Evolutionary conservation across 2,888 invertebrate genomes (phyloP).

Genomic region (Gnatocerus cornutus): DNA sequence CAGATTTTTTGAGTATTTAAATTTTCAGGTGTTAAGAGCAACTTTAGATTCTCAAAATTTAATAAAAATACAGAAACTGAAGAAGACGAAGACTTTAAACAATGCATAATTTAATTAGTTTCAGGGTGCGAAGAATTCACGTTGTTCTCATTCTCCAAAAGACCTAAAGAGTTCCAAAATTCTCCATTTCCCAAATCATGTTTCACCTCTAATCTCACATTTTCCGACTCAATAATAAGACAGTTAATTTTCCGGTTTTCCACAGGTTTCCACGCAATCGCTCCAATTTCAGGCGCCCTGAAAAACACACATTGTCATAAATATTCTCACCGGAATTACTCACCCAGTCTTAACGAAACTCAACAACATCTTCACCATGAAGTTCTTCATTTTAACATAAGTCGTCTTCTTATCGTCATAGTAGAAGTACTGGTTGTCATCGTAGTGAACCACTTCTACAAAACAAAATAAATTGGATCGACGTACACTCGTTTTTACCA

Average conservation of each 20-base stretch:
- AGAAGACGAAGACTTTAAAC: no score
- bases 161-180: slow-evolving; percentile 72
- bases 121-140: no score
- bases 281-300: slow-evolving; percentile 70
- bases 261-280: slow-evolving; percentile 71
- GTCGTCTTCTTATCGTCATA: slow-evolving; percentile 15
- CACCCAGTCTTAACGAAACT: slow-evolving; percentile 41
- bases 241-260: slow-evolving; percentile 69
- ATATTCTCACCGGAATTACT: not conserved
- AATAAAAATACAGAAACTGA: no score
- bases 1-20: no score
- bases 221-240: slow-evolving; percentile 68
- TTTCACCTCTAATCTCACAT: slow-evolving; percentile 69
- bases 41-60: no score
- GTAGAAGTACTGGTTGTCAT: slow-evolving; percentile 41
- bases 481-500: no score
- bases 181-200: slow-evolving; percentile 72
- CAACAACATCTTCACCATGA: slow-evolving; percentile 35
- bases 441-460: slow-evolving; percentile 40
- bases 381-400: slow-evolving; percentile 34
- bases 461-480: not conserved
- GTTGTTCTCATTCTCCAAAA: no score
- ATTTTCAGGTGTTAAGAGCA: no score
- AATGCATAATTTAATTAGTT: no score
- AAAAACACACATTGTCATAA: slow-evolving; percentile 41